Evolutionary conservation across 2,113 vertebrate genomes (phyloP), one percentile per base, ranked within the genome.

Genomic region (Dicrurus megarhynchus): DNA sequence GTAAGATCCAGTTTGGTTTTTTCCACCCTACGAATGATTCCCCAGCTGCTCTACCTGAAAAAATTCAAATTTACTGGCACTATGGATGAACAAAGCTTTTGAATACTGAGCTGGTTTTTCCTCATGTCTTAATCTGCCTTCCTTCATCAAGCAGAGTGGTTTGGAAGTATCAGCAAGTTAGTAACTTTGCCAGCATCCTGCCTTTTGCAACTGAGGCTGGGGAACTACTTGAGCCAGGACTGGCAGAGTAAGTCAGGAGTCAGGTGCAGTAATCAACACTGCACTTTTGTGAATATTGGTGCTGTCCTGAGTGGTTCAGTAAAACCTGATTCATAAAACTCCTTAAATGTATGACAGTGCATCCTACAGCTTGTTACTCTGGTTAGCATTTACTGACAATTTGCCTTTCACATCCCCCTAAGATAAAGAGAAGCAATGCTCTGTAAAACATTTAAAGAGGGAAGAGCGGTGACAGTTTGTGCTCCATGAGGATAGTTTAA

Each of bases 141-240:
- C 39, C 3, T 3, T 39, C 35, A 52, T 20, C 0, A 0, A 78
- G 61, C 53, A 39, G 44, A 73, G 24, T 21, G 16, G 15, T 81
- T 74, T 90, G 64, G 57, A 76, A 85, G 6, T 21, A 77, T 41
- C 53, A 90, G 61, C 33, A 83, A 33, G 55, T 4, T 24, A 49
- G 16, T 46, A 21, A 26, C 52, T 46, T 46, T 30, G 28, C 32
- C 80, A 84, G 49, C 33, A 90, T 46, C n/a, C n/a, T 39, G 46
- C 47, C 76, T 76, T 79, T 30, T 64, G 26, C 44, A 69, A 1
- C 32, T 26, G 42, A 47, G 84, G 46, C 63, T 83, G 41, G 41
- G 77, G 59, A 76, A 65, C 18, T 16, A 23, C 53, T 42, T 2
- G 5, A 76, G 61, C 23, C 61, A 64, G 37, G 26, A 69, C 22